Percentiles rank a stretch among this genome's conserved stretches.
Conservation (phyloP, 2,888 invertebrate genomes). For the Dynastes tityus region DNA sequence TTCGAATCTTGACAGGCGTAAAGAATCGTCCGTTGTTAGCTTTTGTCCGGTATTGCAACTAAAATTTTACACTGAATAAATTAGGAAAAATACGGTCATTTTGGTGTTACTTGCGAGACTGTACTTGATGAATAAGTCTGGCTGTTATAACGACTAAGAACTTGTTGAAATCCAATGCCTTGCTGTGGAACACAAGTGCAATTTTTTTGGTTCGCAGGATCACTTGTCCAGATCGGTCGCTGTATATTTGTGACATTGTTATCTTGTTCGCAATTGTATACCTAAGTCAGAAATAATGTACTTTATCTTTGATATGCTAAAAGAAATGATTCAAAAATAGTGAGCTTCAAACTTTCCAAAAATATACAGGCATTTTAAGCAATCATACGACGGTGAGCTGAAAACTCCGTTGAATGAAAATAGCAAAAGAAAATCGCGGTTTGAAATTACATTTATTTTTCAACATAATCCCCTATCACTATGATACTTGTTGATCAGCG, state of each 20-base stretch:
- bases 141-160: slow-evolving; percentile 59
- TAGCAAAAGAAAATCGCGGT: too few species aligned
- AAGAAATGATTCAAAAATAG: too few species aligned
- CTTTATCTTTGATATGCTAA: too few species aligned
- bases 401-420: too few species aligned
- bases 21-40: slow-evolving; percentile 8
- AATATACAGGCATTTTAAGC: too few species aligned
- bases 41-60: slow-evolving; percentile 25
- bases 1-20: slow-evolving; percentile 27
- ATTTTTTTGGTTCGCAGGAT: slow-evolving; percentile 58
- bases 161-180: slow-evolving; percentile 64
- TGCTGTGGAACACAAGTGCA: slow-evolving; percentile 65
- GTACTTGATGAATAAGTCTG: slow-evolving; percentile 50
- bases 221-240: slow-evolving; percentile 58
- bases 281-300: too few species aligned
- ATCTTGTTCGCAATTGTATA: not conserved
- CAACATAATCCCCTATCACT: too few species aligned
- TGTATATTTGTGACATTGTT: slow-evolving; percentile 7
- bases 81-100: slow-evolving; percentile 15
- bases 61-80: slow-evolving; percentile 19
- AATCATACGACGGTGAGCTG: too few species aligned
- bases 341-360: too few species aligned
- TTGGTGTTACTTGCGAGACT: slow-evolving; percentile 47
- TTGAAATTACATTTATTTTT: too few species aligned
- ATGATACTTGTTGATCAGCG: too few species aligned